These are phyloP conservation scores for Hippoglossus stenolepis DNA, from an alignment of 2,113 vertebrate genomes.

Conservation along the genomic window DNA sequence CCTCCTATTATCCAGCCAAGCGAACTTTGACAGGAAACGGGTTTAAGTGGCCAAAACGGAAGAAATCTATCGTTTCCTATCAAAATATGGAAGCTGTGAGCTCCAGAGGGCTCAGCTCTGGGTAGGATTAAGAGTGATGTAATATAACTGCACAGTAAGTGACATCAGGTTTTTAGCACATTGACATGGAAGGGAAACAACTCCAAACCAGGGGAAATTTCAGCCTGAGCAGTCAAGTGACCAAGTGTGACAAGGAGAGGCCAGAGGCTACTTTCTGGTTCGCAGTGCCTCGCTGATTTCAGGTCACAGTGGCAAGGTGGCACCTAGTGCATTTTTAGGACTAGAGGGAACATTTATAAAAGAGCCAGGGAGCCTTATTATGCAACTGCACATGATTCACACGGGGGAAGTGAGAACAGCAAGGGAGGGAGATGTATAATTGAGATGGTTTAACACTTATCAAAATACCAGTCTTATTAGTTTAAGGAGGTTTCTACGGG, in stretches of 20 bases:
- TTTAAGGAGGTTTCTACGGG: conserved; percentile 6
- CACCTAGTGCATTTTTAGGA: conserved; percentile 15
- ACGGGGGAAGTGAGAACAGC: background rate
- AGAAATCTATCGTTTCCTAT: conserved; percentile 37
- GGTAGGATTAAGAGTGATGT: conserved; percentile 41
- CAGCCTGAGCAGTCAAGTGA: conserved; percentile 50
- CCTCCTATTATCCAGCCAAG: conserved; percentile 43
- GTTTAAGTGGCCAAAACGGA: conserved; percentile 47
- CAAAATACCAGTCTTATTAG: background rate
- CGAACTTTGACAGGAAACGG: conserved; percentile 59
- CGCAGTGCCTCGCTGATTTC: conserved; percentile 22
- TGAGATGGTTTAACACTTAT: background rate
- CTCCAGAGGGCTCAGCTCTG: conserved; percentile 17
- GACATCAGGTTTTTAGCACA: conserved; percentile 16
- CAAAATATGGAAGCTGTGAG: conserved; percentile 14
- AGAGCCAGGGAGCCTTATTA: conserved; percentile 1
- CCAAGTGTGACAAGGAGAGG: conserved; percentile 29
- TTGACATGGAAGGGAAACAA: conserved; percentile 31
- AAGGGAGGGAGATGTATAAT: background rate
- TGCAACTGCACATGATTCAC: conserved; percentile 2
- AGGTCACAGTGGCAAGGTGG: conserved; percentile 26
- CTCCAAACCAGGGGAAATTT: conserved; percentile 20
- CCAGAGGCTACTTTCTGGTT: conserved; percentile 31
- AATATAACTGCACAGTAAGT: conserved; percentile 22
- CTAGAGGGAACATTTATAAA: conserved; percentile 8